Evolutionary conservation across 2,113 vertebrate genomes (phyloP), one percentile per base, ranked within the genome.

Genomic region (Tragelaphus imberbis): DNA sequence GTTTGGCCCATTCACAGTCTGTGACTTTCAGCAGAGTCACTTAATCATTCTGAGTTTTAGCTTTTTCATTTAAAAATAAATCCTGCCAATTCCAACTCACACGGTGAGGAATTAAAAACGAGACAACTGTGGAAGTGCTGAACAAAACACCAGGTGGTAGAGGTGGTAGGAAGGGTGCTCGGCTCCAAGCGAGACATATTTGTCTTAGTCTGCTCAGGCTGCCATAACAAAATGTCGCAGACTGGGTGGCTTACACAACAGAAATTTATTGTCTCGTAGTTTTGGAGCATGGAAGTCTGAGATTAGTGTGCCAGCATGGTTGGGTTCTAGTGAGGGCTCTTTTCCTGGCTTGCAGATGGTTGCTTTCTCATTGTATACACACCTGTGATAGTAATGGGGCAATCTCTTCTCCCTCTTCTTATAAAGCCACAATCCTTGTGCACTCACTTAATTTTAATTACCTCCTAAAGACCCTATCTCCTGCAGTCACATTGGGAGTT

Each of bases 51-150:
- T 21, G 68, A 92, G 94, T 65, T 92, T 84, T 56, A 36, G 75
- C 44, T 86, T 77, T 79, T 93, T 92, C 81, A 63, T 89, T 97
- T 97, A 68, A 90, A 96, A 96, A 95, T 95, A 97, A 96, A 97
- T 82, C 84, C 92, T 95, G 93, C 97, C 85, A 71, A 88, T 97
- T 88, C 92, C 88, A 92, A 93, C 75, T 96, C 88, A 96, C 77
- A 94, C 2, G 17, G 81, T 92, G 96, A 92, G 82, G n/a, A 92
- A 96, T 97, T 92, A 97, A 95, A 96, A 98, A 97, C 59, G 94
- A 95, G 92, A 65, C 51, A 63, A 90, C 53, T 19, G 85, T 92
- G 94, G 75, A 98, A 88, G 77, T 36, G 55, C 90, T 91, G 95
- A 96, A 91, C 85, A 93, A 88, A 95, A 94, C 15, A 88, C 88